phyloP scores from a whole-genome alignment of 2,797 vertebrate genomes.

The Amblyopsis hoosieri region DNA sequence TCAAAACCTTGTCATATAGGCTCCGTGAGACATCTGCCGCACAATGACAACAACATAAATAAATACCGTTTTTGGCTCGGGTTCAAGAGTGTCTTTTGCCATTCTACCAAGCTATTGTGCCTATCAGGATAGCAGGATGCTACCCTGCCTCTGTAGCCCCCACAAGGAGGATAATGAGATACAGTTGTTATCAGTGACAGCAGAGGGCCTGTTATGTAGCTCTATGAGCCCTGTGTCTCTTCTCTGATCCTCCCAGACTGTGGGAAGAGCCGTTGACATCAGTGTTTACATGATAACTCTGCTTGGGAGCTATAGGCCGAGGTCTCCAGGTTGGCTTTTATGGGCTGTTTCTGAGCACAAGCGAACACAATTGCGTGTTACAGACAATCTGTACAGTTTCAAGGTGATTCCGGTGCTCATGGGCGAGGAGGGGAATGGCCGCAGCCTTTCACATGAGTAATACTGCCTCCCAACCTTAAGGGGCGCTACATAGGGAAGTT shows the following conservation, averaged over 20 bases:
- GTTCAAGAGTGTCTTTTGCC: constrained; percentile 74
- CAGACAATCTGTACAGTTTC: neutral
- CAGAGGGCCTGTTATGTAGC: constrained; percentile 53
- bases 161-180: constrained; percentile 70
- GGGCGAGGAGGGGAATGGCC: neutral
- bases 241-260: constrained; percentile 50
- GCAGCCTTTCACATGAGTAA: neutral
- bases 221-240: constrained; percentile 36
- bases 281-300: constrained; percentile 29
- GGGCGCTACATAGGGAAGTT: neutral
- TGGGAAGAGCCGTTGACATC: constrained; percentile 45
- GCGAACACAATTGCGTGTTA: constrained; percentile 3
- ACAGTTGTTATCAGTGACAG: constrained; percentile 75
- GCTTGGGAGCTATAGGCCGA: constrained; percentile 4
- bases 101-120: constrained; percentile 56
- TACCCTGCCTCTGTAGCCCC: constrained; percentile 59
- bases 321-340: constrained; percentile 1
- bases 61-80: constrained; percentile 63
- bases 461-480: neutral
- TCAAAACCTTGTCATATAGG: constrained; percentile 59
- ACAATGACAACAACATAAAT: constrained; percentile 62
- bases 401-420: constrained; percentile 4
- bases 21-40: constrained; percentile 71
- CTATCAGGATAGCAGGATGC: constrained; percentile 55
- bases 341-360: constrained; percentile 12